Percentiles rank a stretch among this genome's conserved stretches.
phyloP scores from a whole-genome alignment of 1,140 invertebrate species.

The Nilaparvata lugens region DNA sequence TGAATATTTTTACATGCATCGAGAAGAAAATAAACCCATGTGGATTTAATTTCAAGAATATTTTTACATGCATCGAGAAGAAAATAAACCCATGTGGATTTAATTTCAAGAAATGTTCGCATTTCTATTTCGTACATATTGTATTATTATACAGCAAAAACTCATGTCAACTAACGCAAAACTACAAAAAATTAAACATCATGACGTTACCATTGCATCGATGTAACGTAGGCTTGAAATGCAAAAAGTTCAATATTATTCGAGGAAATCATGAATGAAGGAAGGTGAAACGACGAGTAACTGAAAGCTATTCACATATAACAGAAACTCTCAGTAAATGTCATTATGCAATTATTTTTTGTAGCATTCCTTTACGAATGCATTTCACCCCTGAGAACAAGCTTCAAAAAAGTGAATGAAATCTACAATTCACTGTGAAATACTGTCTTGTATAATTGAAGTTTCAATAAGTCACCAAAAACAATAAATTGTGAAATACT shows the following conservation, averaged over 20 bases:
- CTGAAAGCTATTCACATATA: neutral
- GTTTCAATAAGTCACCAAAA: no score
- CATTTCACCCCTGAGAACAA: neutral
- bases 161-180: constrained; percentile 8
- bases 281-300: neutral
- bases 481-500: no score
- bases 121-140: no score
- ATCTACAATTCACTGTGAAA: no score
- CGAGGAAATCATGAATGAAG: constrained; percentile 4
- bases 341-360: neutral
- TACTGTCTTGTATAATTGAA: no score
- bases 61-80: no score
- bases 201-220: constrained; percentile 48
- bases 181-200: constrained; percentile 9
- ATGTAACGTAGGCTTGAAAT: constrained; percentile 49
- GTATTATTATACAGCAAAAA: no score
- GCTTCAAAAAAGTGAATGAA: neutral
- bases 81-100: no score
- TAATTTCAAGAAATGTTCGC: no score
- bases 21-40: no score
- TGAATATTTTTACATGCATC: no score
- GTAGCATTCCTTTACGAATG: neutral
- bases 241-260: constrained; percentile 25
- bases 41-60: no score
- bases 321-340: neutral